Evolutionary conservation across 1,140 invertebrate species (phyloP).

Genomic region (Penaeus indicus): DNA sequence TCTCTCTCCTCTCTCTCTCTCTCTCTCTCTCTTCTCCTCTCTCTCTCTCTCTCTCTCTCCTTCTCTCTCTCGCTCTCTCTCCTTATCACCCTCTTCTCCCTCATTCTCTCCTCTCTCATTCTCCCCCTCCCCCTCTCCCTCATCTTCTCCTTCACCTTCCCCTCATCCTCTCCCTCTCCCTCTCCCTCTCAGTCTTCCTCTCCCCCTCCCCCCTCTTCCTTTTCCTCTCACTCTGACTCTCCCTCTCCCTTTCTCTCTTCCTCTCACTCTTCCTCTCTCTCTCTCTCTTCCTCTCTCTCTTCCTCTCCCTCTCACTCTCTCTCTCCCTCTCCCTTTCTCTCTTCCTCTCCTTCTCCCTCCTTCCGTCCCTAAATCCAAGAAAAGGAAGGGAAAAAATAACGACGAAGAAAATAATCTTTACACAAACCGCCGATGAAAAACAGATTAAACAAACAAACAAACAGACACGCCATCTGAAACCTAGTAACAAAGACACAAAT

Average conservation of each 20-base stretch:
- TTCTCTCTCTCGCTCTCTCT: background rate
- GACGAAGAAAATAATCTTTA: background rate
- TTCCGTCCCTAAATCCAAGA: background rate
- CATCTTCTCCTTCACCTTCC: background rate
- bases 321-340: background rate
- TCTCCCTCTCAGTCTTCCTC: too few relatives aligned
- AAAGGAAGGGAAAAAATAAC: background rate
- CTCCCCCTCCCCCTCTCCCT: background rate
- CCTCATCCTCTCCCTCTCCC: too few relatives aligned
- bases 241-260: conserved; percentile 40
- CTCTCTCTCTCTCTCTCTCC: too few relatives aligned
- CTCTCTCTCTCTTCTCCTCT: too few relatives aligned
- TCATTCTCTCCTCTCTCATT: background rate
- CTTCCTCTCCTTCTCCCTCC: background rate
- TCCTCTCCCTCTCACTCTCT: background rate
- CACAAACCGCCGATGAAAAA: background rate
- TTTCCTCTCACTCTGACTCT: background rate
- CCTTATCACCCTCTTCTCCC: background rate
- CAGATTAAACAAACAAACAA: too few relatives aligned
- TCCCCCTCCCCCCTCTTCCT: background rate
- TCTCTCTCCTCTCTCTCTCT: too few relatives aligned
- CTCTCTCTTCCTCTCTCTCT: background rate
- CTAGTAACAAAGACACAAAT: too few relatives aligned
- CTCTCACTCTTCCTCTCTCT: conserved; percentile 16
- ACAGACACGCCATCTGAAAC: too few relatives aligned